Percentiles rank a stretch among this genome's conserved stretches.
These are phyloP conservation scores for Cacoxenus indagator DNA, from an alignment of 2,888 invertebrate species.

Conservation along the genomic window DNA sequence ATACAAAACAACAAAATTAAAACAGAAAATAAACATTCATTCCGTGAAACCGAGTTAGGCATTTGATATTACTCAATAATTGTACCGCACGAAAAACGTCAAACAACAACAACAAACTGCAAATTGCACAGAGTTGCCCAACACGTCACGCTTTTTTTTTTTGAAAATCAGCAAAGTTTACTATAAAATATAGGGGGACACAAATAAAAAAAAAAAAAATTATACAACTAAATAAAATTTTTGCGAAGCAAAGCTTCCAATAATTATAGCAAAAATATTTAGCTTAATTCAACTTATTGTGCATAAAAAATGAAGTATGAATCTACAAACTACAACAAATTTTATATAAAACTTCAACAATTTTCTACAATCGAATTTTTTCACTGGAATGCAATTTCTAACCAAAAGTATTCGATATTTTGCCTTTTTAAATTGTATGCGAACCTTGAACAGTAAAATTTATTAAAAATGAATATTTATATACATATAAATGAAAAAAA, in stretches of 20 bases:
- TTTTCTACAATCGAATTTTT: constrained; percentile 29
- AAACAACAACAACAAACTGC: constrained; percentile 8
- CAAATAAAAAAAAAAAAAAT: constrained; percentile 21
- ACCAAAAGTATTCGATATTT: constrained; percentile 60
- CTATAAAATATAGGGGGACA: constrained; percentile 7
- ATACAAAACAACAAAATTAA: constrained; percentile 28
- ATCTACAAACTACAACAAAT: not conserved
- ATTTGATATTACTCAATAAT: not conserved
- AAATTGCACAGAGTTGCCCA: not conserved
- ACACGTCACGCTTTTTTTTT: not conserved
- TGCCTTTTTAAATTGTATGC: constrained; percentile 47
- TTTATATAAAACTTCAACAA: not conserved
- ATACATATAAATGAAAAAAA: constrained; percentile 51
- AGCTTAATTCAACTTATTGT: not conserved
- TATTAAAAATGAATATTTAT: constrained; percentile 43
- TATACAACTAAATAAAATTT: constrained; percentile 50
- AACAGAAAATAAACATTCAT: constrained; percentile 32
- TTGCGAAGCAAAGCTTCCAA: constrained; percentile 50
- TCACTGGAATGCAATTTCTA: constrained; percentile 27
- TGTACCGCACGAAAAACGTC: not conserved
- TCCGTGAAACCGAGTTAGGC: not conserved
- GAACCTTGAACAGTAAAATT: constrained; percentile 39
- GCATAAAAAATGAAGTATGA: not conserved
- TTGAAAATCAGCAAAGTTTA: constrained; percentile 31
- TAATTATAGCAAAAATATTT: constrained; percentile 25